phyloP scores from a whole-genome alignment of 2,113 vertebrate species.

The Ictalurus punctatus region DNA sequence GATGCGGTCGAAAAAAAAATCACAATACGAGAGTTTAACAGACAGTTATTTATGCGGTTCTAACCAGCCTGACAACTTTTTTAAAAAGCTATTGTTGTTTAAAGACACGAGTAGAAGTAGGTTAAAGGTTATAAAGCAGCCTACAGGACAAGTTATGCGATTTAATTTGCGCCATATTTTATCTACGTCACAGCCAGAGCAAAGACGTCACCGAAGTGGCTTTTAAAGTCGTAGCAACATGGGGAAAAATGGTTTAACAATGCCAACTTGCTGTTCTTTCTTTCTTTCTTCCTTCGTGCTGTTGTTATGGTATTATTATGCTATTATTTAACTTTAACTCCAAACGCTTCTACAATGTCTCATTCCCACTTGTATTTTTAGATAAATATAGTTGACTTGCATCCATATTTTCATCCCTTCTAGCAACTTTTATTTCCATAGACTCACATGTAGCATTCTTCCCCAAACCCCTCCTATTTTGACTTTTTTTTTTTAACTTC shows the following conservation, averaged over 20 bases:
- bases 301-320: neutral
- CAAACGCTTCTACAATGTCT: neutral
- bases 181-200: constrained; percentile 46
- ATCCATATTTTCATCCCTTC: neutral
- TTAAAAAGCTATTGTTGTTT: neutral
- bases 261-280: neutral
- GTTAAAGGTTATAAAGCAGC: neutral
- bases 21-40: constrained; percentile 37
- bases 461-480: neutral
- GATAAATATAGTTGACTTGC: neutral
- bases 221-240: constrained; percentile 58
- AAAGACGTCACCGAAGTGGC: constrained; percentile 32
- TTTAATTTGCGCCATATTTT: constrained; percentile 50
- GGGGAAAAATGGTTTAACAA: neutral
- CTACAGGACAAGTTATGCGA: constrained; percentile 20
- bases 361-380: neutral
- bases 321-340: neutral
- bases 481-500: neutral
- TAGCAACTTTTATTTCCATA: neutral
- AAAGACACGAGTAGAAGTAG: neutral
- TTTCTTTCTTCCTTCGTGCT: neutral
- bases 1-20: constrained; percentile 47
- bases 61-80: neutral
- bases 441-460: neutral
- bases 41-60: neutral